phyloP scores from a whole-genome alignment of 2,888 invertebrate species.

The Halictus quadricinctus region DNA sequence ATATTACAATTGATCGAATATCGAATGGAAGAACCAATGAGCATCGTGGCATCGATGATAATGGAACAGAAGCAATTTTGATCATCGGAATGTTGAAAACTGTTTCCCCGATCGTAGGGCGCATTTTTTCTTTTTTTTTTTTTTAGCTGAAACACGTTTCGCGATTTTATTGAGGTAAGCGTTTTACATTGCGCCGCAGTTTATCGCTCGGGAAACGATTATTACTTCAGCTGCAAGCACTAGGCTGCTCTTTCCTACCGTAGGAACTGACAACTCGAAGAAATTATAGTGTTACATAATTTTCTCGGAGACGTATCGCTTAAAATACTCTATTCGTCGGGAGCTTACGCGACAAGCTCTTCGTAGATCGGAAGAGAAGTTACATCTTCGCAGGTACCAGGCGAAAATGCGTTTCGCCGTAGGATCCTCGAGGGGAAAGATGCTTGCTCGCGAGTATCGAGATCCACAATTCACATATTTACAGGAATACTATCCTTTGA shows the following conservation, averaged over 20 bases:
- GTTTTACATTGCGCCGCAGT: background rate
- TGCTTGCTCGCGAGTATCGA: background rate
- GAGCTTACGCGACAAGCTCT: constrained; percentile 4
- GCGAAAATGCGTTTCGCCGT: background rate
- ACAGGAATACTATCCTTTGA: background rate
- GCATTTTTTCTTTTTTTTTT: background rate
- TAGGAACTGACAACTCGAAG: constrained; percentile 46
- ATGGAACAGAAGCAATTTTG: background rate
- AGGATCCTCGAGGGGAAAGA: background rate
- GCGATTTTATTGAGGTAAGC: constrained; percentile 23
- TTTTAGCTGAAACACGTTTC: background rate
- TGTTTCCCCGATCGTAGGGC: background rate
- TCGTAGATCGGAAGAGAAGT: background rate
- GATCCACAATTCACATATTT: background rate
- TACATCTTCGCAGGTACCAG: background rate
- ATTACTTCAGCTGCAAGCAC: background rate
- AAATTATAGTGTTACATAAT: constrained; percentile 12
- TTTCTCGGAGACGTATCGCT: constrained; percentile 9
- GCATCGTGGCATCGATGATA: background rate
- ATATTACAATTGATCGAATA: too few species aligned
- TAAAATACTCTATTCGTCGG: constrained; percentile 26
- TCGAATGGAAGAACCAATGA: background rate
- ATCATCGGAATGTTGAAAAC: background rate
- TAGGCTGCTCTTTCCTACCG: background rate
- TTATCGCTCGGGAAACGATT: background rate